These are phyloP conservation scores for Ctena decussata DNA, from an alignment of 2,888 invertebrate species.

Conservation along the genomic window DNA sequence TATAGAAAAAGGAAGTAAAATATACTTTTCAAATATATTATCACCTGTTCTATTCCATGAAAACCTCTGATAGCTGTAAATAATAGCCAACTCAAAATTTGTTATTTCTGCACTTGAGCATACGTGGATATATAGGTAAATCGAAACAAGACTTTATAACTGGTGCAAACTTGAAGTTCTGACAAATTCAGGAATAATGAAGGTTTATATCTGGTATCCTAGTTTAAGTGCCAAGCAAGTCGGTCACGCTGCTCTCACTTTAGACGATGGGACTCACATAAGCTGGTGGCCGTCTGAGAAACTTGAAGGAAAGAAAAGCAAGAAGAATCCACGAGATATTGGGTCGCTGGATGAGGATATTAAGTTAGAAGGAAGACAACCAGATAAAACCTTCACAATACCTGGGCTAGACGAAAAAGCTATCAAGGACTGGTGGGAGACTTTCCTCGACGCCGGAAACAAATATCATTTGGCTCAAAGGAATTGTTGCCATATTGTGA, in stretches of 20 bases:
- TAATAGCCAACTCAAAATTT: too few relatives aligned
- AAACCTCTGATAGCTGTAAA: too few relatives aligned
- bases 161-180: too few relatives aligned
- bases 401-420: neutral
- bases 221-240: too few relatives aligned
- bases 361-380: neutral
- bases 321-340: too few relatives aligned
- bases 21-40: too few relatives aligned
- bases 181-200: too few relatives aligned
- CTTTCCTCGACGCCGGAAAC: neutral
- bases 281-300: neutral
- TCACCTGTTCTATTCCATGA: too few relatives aligned
- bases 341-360: conserved; percentile 3
- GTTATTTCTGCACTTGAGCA: too few relatives aligned
- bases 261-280: conserved; percentile 12
- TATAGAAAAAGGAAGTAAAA: too few relatives aligned
- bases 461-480: neutral
- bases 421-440: conserved; percentile 1
- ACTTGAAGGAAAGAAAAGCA: neutral
- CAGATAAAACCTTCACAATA: neutral
- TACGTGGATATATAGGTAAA: too few relatives aligned
- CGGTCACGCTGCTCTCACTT: conserved; percentile 19
- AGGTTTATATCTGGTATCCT: conserved; percentile 24
- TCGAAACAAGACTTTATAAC: too few relatives aligned
- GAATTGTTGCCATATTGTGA: conserved; percentile 6